Evolutionary conservation across 2,113 vertebrate species (phyloP).

Genomic region (Burhinus bistriatus): DNA sequence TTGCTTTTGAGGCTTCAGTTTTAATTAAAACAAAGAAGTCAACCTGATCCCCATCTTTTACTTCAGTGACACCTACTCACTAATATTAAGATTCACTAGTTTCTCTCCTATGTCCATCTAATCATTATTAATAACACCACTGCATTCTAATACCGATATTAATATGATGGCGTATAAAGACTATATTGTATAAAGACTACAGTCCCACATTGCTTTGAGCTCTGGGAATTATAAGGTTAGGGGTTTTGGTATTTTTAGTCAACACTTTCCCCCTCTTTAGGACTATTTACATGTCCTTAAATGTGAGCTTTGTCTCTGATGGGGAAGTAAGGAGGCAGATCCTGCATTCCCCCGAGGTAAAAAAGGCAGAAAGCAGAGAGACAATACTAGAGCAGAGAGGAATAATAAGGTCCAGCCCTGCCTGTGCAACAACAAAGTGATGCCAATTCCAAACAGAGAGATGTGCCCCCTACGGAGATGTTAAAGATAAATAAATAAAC

Average conservation of each 20-base stretch:
- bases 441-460: neutral
- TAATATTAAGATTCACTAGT: neutral
- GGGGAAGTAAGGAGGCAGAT: neutral
- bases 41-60: neutral
- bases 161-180: neutral
- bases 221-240: neutral
- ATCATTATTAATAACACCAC: neutral
- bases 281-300: neutral
- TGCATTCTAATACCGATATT: neutral
- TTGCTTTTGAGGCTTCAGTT: neutral
- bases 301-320: neutral
- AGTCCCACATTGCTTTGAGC: neutral
- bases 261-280: neutral
- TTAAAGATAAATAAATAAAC: neutral
- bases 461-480: neutral
- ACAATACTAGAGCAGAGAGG: too few species aligned
- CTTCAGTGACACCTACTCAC: neutral
- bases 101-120: neutral
- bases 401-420: neutral
- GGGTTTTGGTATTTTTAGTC: fast-evolving
- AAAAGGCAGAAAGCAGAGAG: neutral
- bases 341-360: neutral
- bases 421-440: neutral
- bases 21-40: neutral
- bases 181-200: neutral